phyloP scores from a whole-genome alignment of 2,888 invertebrate genomes.

The Eupithecia inturbata region DNA sequence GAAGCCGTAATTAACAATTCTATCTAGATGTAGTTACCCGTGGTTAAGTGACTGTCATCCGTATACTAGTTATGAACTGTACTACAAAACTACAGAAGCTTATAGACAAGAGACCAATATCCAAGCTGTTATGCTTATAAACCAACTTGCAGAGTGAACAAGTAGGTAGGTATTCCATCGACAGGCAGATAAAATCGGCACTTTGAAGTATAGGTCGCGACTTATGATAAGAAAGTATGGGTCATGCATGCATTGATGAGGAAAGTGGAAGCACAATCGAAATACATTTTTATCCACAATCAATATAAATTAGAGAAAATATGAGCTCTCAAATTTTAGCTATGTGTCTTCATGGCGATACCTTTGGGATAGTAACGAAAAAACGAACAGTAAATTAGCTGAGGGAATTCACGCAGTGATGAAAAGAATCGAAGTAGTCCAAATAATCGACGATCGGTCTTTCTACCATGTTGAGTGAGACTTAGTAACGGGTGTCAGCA shows the following conservation, averaged over 20 bases:
- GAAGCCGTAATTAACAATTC: too few species aligned
- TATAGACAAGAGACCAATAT: not conserved
- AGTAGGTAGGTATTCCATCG: not conserved
- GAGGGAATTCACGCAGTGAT: too few species aligned
- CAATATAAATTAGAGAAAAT: too few species aligned
- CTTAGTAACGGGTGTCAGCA: not conserved
- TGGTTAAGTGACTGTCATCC: too few species aligned
- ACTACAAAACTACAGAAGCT: too few species aligned
- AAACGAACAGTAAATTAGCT: not conserved
- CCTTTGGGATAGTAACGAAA: not conserved
- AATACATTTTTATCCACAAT: not conserved
- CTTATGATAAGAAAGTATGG: constrained; percentile 12
- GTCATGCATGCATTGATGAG: not conserved
- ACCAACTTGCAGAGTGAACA: not conserved
- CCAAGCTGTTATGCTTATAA: not conserved
- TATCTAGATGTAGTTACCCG: too few species aligned
- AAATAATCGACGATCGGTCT: too few species aligned
- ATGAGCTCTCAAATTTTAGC: too few species aligned
- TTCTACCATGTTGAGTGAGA: not conserved
- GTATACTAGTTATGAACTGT: too few species aligned
- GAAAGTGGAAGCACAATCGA: not conserved
- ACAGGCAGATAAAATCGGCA: constrained; percentile 24
- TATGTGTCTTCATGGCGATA: too few species aligned
- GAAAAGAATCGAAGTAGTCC: too few species aligned
- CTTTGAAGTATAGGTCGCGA: constrained; percentile 12